These are phyloP conservation scores for Notolepis coatsorum DNA, from an alignment of 2,797 vertebrate genomes.

Conservation along the genomic window DNA sequence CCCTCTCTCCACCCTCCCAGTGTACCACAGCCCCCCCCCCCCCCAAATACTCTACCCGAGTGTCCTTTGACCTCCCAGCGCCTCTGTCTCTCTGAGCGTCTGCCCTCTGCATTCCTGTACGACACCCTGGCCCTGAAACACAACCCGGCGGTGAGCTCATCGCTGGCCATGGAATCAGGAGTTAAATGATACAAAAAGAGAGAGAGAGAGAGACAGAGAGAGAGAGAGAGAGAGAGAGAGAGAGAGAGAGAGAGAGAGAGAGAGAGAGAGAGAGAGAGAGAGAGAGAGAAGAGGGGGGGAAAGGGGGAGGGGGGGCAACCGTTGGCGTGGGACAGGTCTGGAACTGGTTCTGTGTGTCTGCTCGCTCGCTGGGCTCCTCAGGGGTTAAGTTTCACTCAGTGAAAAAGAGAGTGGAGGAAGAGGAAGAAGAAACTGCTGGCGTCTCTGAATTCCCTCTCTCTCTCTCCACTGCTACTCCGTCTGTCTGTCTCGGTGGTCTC, in stretches of 20 bases:
- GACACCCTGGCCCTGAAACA: slow-evolving; percentile 65
- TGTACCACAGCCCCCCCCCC: not conserved
- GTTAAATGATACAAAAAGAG: slow-evolving; percentile 68
- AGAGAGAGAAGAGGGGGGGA: slow-evolving; percentile 27
- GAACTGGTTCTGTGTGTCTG: slow-evolving; percentile 71
- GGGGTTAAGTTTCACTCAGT: slow-evolving; percentile 71
- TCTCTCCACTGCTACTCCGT: slow-evolving; percentile 27
- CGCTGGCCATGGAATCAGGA: slow-evolving; percentile 63
- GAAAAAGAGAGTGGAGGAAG: slow-evolving; percentile 50
- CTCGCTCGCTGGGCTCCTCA: slow-evolving; percentile 49
- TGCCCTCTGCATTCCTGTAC: slow-evolving; percentile 74
- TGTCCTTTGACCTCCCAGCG: slow-evolving; percentile 74
- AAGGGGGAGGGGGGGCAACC: slow-evolving; percentile 37
- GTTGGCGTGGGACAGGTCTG: slow-evolving; percentile 64
- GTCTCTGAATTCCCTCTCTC: slow-evolving; percentile 55
- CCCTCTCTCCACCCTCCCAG: slow-evolving; percentile 23
- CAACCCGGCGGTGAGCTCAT: slow-evolving; percentile 79
- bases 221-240: slow-evolving; percentile 32
- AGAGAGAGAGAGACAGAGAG: slow-evolving; percentile 4
- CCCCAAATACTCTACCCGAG: slow-evolving; percentile 36
- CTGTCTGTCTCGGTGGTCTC: slow-evolving; percentile 30
- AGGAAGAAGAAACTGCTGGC: slow-evolving; percentile 62
- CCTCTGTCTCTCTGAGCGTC: slow-evolving; percentile 64
- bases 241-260: slow-evolving; percentile 12
- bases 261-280: slow-evolving; percentile 22